These are phyloP conservation scores for Aphidius gifuensis DNA, from an alignment of 1,140 invertebrate genomes.

Conservation along the genomic window DNA sequence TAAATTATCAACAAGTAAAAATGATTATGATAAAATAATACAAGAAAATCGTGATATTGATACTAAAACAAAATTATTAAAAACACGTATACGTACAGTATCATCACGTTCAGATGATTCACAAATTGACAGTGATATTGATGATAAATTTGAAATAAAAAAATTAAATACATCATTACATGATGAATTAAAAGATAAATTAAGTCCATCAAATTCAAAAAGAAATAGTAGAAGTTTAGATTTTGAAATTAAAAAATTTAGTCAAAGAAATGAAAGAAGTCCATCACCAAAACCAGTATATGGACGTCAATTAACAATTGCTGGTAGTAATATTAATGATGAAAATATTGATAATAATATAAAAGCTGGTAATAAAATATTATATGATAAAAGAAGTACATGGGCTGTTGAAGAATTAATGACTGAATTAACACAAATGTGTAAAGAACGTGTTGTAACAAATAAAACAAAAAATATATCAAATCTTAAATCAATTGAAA, in stretches of 20 bases:
- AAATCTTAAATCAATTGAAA: slow-evolving; percentile 26
- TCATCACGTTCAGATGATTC: slow-evolving; percentile 27
- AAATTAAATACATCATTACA: slow-evolving; percentile 15
- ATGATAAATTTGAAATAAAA: slow-evolving; percentile 12
- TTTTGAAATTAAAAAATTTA: slow-evolving; percentile 17
- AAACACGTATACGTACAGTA: slow-evolving; percentile 19
- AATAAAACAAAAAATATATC: slow-evolving; percentile 24
- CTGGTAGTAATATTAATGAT: slow-evolving; percentile 24
- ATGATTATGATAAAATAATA: slow-evolving; percentile 19
- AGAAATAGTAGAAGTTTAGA: slow-evolving; percentile 26
- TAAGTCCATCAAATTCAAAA: background rate
- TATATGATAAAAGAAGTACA: slow-evolving; percentile 46
- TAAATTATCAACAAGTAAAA: slow-evolving; percentile 14
- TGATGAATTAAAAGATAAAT: slow-evolving; percentile 10
- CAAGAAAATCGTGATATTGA: slow-evolving; percentile 11
- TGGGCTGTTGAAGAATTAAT: slow-evolving; percentile 50
- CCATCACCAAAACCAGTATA: slow-evolving; percentile 21
- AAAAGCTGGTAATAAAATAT: slow-evolving; percentile 25
- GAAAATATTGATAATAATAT: slow-evolving; percentile 23
- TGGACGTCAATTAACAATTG: slow-evolving; percentile 27
- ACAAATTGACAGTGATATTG: slow-evolving; percentile 24
- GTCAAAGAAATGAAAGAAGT: slow-evolving; percentile 21
- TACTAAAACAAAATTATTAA: background rate
- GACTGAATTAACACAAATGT: slow-evolving; percentile 42
- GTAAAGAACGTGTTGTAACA: slow-evolving; percentile 22